Base-by-base conservation (phyloP, 2,888 invertebrate genomes). In the Cistogaster globosa region DNA sequence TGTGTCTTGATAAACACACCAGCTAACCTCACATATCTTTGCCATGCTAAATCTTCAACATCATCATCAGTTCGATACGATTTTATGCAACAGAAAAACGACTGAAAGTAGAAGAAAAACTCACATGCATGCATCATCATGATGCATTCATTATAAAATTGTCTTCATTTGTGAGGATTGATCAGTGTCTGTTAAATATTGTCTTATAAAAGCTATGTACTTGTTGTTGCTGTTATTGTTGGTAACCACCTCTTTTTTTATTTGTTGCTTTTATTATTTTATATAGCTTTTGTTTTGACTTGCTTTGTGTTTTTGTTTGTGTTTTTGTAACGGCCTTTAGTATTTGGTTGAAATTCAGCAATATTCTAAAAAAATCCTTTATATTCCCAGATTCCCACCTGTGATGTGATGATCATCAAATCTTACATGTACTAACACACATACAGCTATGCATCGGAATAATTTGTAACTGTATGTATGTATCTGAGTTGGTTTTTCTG, bases 301-400 rank as follows among this genome's bases (percentile, higher is more conserved):
- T n/a, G n/a, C n/a, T n/a, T n/a, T n/a, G n/a, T 80, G 26, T 2
- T 38, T 32, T 7, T 32, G 0, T 42, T 58, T 65, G 22, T 20
- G 26, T 60, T 68, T 80, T 65, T 75, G 81, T 81, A 81, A 74
- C 80, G 80, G 80, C 74, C 80, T 72, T 72, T 80, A 58, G 67
- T 60, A 74, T 80, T 65, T 69, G 53, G 80, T 62, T 74, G 51
- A 74, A n/a, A n/a, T n/a, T n/a, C n/a, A n/a, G 45, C 60, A 80
- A 68, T 63, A 32, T 45, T 55, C 20, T 14, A 26, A 51, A 14
- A 32, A 74, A 51, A 16, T 60, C 74, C 60, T 75, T 76, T 74
- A 81, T 86, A 86, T 87, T 86, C 87, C 85, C 86, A 87, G 87
- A 87, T 87, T 87, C 86, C 87, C 87, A 87, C 87, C 87, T 87